phyloP scores from a whole-genome alignment of 2,113 vertebrate genomes.

The Caranx ignobilis region DNA sequence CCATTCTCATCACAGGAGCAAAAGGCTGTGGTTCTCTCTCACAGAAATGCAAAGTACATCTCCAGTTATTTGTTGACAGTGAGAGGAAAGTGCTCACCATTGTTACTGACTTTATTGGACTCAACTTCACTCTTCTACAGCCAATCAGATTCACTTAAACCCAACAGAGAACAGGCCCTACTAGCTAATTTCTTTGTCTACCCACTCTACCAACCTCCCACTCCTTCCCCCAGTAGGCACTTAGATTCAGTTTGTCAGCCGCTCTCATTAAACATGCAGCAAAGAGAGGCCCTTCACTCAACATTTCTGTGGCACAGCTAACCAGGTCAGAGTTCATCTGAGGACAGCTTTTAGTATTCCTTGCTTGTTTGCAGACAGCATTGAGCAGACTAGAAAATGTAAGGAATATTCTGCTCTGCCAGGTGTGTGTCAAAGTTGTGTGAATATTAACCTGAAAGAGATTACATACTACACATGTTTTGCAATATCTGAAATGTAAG shows the following conservation, averaged over 20 bases:
- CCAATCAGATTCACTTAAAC: slow-evolving; percentile 66
- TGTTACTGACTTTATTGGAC: slow-evolving; percentile 34
- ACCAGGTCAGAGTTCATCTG: slow-evolving; percentile 76
- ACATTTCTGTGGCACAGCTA: slow-evolving; percentile 55
- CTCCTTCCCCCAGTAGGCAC: slow-evolving; percentile 43
- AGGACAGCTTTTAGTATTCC: slow-evolving; percentile 55
- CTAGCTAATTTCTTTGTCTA: slow-evolving; percentile 58
- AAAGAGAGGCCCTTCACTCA: slow-evolving; percentile 57
- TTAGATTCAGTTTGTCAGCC: slow-evolving; percentile 68
- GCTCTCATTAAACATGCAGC: slow-evolving; percentile 64
- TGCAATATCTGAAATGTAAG: slow-evolving; percentile 18
- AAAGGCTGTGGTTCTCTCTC: background rate
- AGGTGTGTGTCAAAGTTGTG: slow-evolving; percentile 15
- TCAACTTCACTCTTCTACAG: slow-evolving; percentile 27
- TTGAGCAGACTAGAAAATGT: slow-evolving; percentile 9
- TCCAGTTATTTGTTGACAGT: slow-evolving; percentile 5
- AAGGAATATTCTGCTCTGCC: slow-evolving; percentile 19
- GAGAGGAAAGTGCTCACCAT: slow-evolving; percentile 32
- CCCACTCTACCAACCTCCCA: slow-evolving; percentile 24
- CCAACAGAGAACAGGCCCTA: slow-evolving; percentile 66
- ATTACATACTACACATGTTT: slow-evolving; percentile 13
- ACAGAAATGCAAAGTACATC: background rate
- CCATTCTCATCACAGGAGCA: background rate
- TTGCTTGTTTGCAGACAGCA: slow-evolving; percentile 23
- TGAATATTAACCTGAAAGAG: slow-evolving; percentile 15